A percentile compares a stretch with the other conserved stretches of the same genome.
Conservation (phyloP, 2,797 vertebrate species). For the Lates japonicus region DNA sequence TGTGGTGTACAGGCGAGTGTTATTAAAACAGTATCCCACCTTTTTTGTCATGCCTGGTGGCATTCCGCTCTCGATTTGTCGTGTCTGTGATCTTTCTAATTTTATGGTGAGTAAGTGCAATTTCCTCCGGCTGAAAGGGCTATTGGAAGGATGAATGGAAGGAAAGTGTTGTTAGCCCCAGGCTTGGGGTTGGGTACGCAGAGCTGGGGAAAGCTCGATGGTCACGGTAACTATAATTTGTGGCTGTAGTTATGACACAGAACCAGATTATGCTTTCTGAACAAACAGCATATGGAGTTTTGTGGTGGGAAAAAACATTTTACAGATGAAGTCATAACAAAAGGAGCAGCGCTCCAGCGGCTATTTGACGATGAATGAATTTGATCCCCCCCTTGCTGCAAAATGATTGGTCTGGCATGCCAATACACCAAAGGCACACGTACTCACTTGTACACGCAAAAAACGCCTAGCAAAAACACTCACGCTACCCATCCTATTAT, state of each 20-base stretch:
- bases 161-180: conserved; percentile 78
- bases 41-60: conserved; percentile 53
- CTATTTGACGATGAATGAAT: conserved; percentile 75
- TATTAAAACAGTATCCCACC: conserved; percentile 30
- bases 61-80: conserved; percentile 56
- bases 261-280: conserved; percentile 76
- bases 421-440: conserved; percentile 41
- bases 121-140: conserved; percentile 67
- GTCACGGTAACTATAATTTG: conserved; percentile 78
- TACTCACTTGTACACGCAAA: conserved; percentile 43
- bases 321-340: conserved; percentile 82
- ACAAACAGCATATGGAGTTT: conserved; percentile 74
- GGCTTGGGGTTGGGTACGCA: conserved; percentile 61
- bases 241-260: conserved; percentile 77
- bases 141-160: conserved; percentile 80
- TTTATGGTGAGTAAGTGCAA: conserved; percentile 73
- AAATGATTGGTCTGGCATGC: conserved; percentile 69
- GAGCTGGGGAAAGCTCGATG: conserved; percentile 63
- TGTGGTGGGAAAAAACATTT: conserved; percentile 78
- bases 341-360: conserved; percentile 59
- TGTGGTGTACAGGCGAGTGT: conserved; percentile 35
- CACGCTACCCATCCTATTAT: conserved; percentile 65
- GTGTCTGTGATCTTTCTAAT: conserved; percentile 74
- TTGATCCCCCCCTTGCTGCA: conserved; percentile 63
- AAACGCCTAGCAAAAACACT: conserved; percentile 36